Evolutionary conservation across 1,140 invertebrate genomes (phyloP).

Genomic region (Harpegnathos saltator): DNA sequence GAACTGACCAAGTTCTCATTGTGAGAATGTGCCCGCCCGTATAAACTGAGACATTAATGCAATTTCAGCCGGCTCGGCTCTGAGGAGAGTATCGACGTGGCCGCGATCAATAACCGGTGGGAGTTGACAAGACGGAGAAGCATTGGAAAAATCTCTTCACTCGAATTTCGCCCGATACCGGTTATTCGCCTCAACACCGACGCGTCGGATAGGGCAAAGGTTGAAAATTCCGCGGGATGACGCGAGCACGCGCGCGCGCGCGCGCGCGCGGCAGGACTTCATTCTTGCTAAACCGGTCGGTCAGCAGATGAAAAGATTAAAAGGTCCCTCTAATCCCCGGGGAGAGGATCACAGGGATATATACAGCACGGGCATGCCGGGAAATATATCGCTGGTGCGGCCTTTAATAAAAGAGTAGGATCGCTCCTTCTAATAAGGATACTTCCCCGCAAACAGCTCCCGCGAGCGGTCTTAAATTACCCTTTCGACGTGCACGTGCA

Average conservation of each 20-base stretch:
- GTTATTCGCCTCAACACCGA: background rate
- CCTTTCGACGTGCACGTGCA: conserved; percentile 33
- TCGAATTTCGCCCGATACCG: too few species aligned
- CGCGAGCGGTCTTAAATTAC: conserved; percentile 39
- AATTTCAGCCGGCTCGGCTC: too few species aligned
- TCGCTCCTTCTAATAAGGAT: conserved; percentile 59
- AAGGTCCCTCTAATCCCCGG: conserved; percentile 34
- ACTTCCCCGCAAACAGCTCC: conserved; percentile 35
- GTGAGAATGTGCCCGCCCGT: too few species aligned
- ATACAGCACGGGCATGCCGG: background rate
- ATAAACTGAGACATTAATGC: too few species aligned
- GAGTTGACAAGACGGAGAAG: background rate
- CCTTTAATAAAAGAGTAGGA: conserved; percentile 16
- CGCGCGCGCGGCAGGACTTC: background rate
- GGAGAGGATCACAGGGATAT: conserved; percentile 47
- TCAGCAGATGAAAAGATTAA: conserved; percentile 56
- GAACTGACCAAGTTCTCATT: too few species aligned
- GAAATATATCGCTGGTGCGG: conserved; percentile 16
- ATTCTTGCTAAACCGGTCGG: conserved; percentile 16
- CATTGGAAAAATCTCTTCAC: too few species aligned
- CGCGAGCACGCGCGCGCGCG: background rate
- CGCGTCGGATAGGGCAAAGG: background rate
- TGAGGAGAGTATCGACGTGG: too few species aligned
- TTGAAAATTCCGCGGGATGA: background rate
- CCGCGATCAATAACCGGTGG: background rate